Base-by-base conservation (phyloP, 2,888 invertebrate genomes). In the Dastarcus helophoroides region DNA sequence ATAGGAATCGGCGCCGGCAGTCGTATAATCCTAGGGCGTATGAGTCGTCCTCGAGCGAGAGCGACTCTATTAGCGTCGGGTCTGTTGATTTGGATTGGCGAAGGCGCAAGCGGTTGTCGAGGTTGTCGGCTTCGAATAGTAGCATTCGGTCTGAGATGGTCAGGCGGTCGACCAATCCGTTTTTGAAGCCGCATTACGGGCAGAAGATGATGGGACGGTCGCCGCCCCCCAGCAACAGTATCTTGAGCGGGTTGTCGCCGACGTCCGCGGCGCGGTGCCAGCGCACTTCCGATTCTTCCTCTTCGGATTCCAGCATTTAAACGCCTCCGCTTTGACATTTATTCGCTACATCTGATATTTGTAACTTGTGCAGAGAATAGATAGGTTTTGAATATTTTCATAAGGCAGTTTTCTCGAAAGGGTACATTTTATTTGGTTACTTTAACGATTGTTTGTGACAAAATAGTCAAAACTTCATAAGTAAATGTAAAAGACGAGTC, bases 11-110 rank as follows among this genome's bases (percentile, higher is more conserved):
- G 7, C 52, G 67, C 3, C 56, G 71, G 7, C 62, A 71, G 39
- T 70, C 70, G 39, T 72, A 72, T 45, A 71, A 72, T 55, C 71
- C 71, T 13, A 64, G 66, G 46, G 65, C 65, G 4, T 67, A 67
- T 40, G 64, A 65, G 14, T 65, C 67, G 32, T 67, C 67, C 35
- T 68, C 69, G 21, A 67, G 67, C 33, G 62, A 60, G 12, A 66
- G 62, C 38, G 69, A 68, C 39, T 64, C 63, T 32, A 50, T 58
- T 26, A 61, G 61, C 35, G 42, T 58, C 6, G 60, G 63, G 8
- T 62, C 62, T 6, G 61, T 57, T 1, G 63, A 63, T 46, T 51
- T 61, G 24, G 61, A 62, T 40, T 57, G 58, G 55, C 53, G 61
- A 4, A 40, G 61, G 31, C 55, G 59, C 3, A 54, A 54, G 32